A percentile compares a stretch with the other conserved stretches of the same genome.
Evolutionary conservation across 2,888 invertebrate genomes (phyloP).

Genomic region (Pachydiplax longipennis): DNA sequence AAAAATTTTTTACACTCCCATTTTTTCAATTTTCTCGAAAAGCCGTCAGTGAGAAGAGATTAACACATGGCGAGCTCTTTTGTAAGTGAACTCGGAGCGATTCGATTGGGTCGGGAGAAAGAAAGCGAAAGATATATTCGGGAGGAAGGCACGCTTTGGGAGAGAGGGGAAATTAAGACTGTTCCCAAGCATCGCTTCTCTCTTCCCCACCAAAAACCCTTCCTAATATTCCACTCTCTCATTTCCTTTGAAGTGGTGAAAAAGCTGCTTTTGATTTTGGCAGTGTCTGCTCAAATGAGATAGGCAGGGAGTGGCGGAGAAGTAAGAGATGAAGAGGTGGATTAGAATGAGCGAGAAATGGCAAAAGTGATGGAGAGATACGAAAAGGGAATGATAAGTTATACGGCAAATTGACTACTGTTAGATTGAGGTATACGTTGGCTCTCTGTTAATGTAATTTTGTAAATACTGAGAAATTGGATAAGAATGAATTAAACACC

Average conservation of each 20-base stretch:
- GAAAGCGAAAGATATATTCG: not conserved
- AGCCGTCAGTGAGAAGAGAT: not conserved
- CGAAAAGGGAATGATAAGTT: too few species aligned
- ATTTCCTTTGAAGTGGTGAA: slow-evolving; percentile 13
- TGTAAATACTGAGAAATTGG: too few species aligned
- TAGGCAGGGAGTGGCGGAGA: not conserved
- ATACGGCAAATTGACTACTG: too few species aligned
- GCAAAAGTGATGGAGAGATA: not conserved
- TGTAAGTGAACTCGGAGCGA: not conserved
- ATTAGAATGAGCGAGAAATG: not conserved
- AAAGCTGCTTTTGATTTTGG: slow-evolving; percentile 36
- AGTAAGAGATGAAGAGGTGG: not conserved
- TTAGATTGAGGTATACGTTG: too few species aligned
- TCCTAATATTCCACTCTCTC: not conserved
- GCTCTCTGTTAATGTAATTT: too few species aligned
- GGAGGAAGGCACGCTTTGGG: not conserved
- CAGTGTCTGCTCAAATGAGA: slow-evolving; percentile 25
- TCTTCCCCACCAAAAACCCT: not conserved
- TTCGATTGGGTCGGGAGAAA: not conserved
- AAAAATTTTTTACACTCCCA: not conserved
- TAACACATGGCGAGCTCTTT: not conserved
- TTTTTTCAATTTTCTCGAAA: not conserved
- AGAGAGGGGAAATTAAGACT: slow-evolving; percentile 6
- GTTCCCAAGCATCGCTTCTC: too few species aligned
- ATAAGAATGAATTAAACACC: too few species aligned